Conservation (phyloP, 2,797 vertebrate species). For the Myiotriccus ornatus region DNA sequence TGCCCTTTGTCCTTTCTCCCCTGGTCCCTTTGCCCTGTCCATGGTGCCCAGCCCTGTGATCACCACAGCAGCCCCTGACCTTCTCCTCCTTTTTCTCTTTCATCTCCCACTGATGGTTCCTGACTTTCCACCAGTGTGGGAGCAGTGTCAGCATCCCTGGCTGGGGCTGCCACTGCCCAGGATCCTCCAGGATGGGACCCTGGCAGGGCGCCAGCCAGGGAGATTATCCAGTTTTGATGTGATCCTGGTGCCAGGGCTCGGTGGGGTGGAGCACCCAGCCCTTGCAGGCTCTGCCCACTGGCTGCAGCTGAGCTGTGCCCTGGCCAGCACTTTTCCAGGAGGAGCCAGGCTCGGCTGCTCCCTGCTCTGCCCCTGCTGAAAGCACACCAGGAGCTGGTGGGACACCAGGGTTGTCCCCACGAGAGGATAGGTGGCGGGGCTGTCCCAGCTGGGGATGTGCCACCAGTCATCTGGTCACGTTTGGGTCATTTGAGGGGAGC, state of each 20-base stretch:
- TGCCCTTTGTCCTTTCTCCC: neutral
- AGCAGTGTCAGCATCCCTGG: neutral
- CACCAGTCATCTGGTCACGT: accelerated
- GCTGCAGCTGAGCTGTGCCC: neutral
- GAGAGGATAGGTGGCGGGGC: neutral
- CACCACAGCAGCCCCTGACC: neutral
- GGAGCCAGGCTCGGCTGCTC: neutral
- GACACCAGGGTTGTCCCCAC: accelerated
- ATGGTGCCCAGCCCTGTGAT: neutral
- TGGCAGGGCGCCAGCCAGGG: neutral
- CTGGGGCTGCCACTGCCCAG: neutral
- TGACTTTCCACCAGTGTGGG: accelerated
- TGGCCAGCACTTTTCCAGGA: neutral
- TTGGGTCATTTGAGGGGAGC: neutral
- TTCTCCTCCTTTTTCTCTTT: neutral
- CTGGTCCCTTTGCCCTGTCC: neutral
- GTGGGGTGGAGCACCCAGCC: neutral
- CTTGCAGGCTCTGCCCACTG: neutral
- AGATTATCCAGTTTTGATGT: neutral
- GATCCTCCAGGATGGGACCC: neutral
- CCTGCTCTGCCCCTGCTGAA: neutral
- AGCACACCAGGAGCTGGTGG: neutral
- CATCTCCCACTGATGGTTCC: neutral
- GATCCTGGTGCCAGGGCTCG: accelerated
- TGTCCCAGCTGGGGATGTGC: neutral